Evolutionary conservation across 2,113 vertebrate species (phyloP).

Genomic region (Serinus canaria): DNA sequence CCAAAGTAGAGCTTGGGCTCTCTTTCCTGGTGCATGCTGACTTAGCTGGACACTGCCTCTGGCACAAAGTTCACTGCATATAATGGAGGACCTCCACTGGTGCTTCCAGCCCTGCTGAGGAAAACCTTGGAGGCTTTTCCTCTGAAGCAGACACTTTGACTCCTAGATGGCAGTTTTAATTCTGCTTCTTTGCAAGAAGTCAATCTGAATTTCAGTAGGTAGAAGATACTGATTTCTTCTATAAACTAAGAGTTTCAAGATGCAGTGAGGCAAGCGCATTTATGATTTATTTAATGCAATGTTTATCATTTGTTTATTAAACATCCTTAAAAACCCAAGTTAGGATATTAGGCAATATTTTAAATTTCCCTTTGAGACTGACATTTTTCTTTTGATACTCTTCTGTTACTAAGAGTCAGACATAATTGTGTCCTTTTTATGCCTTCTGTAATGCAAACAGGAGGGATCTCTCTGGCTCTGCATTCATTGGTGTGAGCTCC

Average conservation of each 20-base stretch:
- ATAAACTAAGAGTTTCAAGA: not conserved
- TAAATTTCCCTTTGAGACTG: not conserved
- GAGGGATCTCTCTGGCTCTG: not conserved
- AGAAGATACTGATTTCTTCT: not conserved
- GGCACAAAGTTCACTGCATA: not conserved
- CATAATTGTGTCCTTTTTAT: not conserved
- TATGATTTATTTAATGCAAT: not conserved
- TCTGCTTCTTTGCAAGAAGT: not conserved
- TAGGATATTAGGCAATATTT: not conserved
- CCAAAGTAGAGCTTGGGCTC: not conserved
- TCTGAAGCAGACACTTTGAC: not conserved
- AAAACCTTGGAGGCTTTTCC: not conserved
- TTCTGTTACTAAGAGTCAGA: not conserved
- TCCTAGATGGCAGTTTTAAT: not conserved
- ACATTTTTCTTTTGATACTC: not conserved
- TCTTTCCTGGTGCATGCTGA: not conserved
- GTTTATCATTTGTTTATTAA: not conserved
- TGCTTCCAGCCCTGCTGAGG: not conserved
- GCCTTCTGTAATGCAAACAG: not conserved
- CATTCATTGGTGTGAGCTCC: not conserved
- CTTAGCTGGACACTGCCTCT: not conserved
- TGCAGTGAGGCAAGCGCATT: not conserved
- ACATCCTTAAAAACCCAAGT: not conserved
- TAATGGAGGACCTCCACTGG: not conserved
- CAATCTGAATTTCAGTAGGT: not conserved